A percentile compares a stretch with the other conserved stretches of the same genome.
Evolutionary conservation across 2,888 invertebrate genomes (phyloP).

Genomic region (Heliconius aoede): DNA sequence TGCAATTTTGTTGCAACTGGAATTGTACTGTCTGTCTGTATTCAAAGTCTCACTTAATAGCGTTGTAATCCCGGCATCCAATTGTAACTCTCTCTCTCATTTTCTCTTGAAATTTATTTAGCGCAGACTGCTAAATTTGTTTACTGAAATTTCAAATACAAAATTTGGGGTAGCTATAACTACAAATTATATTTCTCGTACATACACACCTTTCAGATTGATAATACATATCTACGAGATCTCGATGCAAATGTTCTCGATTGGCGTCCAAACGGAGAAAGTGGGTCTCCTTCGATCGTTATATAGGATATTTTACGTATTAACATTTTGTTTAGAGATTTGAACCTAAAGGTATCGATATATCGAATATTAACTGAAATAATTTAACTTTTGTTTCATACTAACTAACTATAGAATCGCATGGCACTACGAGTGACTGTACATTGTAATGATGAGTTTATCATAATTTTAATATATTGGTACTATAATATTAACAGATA

Average conservation of each 20-base stretch:
- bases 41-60: slow-evolving; percentile 49
- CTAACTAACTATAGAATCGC: slow-evolving; percentile 5
- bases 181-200: neutral
- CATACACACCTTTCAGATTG: no score
- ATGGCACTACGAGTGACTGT: slow-evolving; percentile 5
- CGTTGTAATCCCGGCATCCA: slow-evolving; percentile 48
- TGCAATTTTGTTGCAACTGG: slow-evolving; percentile 37
- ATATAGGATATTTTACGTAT: no score
- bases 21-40: slow-evolving; percentile 41
- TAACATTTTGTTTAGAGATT: no score
- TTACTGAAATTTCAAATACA: slow-evolving; percentile 31
- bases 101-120: slow-evolving; percentile 52
- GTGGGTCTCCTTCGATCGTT: no score
- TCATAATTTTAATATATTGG: neutral
- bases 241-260: no score
- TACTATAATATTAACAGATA: neutral
- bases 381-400: neutral
- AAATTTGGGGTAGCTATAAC: neutral
- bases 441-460: slow-evolving; percentile 11
- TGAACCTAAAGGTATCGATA: no score
- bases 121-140: slow-evolving; percentile 46
- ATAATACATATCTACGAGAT: no score
- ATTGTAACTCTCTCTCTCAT: slow-evolving; percentile 47
- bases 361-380: no score
- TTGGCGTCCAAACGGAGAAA: no score